Conservation (phyloP, 1,140 invertebrate genomes). For the Armadillidium nasatum region DNA sequence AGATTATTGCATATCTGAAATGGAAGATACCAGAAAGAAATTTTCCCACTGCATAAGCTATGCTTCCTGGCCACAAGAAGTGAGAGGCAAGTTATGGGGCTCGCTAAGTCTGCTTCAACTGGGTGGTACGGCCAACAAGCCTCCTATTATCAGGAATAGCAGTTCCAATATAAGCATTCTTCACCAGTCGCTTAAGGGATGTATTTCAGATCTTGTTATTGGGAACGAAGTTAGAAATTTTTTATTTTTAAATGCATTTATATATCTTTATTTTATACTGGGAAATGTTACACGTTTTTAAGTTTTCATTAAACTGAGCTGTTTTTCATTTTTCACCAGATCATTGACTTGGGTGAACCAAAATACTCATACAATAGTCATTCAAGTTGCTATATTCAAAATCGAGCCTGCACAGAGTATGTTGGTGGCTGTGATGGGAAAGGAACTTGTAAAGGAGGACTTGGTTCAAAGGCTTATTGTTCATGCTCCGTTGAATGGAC, state of each 20-base stretch:
- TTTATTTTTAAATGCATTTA: neutral
- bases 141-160: neutral
- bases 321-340: conserved; percentile 4
- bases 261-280: too few species aligned
- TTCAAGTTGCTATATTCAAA: conserved; percentile 20
- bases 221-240: neutral
- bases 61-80: neutral
- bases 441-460: conserved; percentile 21
- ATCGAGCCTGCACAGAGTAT: conserved; percentile 6
- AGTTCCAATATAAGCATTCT: neutral
- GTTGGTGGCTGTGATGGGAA: conserved; percentile 3
- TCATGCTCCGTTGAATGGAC: conserved; percentile 21
- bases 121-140: neutral
- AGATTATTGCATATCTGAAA: neutral
- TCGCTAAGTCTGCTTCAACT: neutral
- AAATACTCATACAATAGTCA: conserved; percentile 17
- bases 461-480: conserved; percentile 8
- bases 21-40: neutral
- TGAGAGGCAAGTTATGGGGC: neutral
- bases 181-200: neutral
- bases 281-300: too few species aligned
- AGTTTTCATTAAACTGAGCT: too few species aligned
- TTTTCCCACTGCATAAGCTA: neutral
- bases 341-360: conserved; percentile 23
- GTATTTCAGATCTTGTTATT: neutral